Evolutionary conservation across 2,797 vertebrate species (phyloP).

Genomic region (Eupleurogrammus muticus): DNA sequence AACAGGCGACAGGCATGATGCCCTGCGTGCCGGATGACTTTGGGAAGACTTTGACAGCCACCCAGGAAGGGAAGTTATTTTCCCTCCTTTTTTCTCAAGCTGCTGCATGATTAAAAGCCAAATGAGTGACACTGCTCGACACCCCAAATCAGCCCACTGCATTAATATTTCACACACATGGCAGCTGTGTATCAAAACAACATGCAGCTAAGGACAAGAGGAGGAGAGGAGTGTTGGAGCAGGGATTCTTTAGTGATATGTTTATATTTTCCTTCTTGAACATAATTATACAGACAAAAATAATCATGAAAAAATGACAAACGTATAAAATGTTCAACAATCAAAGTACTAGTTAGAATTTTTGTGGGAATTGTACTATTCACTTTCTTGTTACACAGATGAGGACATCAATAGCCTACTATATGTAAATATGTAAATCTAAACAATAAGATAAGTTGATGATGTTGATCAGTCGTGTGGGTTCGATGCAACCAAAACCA

Average conservation of each 20-base stretch:
- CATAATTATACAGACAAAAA: conserved; percentile 29
- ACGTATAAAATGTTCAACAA: not conserved
- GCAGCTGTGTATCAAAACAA: conserved; percentile 89
- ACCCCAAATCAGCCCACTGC: conserved; percentile 86
- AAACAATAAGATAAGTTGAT: no score
- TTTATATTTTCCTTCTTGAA: conserved; percentile 44
- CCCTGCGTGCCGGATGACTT: conserved; percentile 83
- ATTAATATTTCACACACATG: conserved; percentile 89
- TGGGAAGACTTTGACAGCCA: conserved; percentile 86
- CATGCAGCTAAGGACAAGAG: conserved; percentile 82
- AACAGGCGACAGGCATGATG: conserved; percentile 77
- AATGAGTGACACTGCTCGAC: conserved; percentile 87
- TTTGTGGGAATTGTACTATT: not conserved
- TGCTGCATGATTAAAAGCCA: conserved; percentile 88
- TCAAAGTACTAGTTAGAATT: not conserved
- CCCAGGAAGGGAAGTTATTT: conserved; percentile 81
- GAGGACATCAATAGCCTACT: not conserved
- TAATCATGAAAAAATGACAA: not conserved
- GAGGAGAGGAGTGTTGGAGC: conserved; percentile 72
- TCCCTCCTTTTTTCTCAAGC: conserved; percentile 79
- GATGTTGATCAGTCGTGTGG: no score
- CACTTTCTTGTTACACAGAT: not conserved
- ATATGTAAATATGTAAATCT: no score
- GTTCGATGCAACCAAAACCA: no score
- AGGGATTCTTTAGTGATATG: conserved; percentile 54